A percentile compares a stretch with the other conserved stretches of the same genome.
Conservation (phyloP, 2,888 invertebrate genomes). For the Hirtodrosophila duncani region DNA sequence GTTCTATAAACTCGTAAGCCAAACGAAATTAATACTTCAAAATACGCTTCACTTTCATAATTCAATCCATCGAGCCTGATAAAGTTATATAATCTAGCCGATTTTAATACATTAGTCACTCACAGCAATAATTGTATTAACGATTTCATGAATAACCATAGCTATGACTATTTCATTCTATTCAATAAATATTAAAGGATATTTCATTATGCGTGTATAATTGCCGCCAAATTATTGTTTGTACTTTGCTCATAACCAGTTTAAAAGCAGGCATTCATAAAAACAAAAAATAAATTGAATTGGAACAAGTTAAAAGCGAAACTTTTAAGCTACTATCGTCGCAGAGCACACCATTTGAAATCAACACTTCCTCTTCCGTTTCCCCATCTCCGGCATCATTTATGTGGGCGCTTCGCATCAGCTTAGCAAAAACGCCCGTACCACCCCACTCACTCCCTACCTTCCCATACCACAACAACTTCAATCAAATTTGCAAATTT, state of each 20-base stretch:
- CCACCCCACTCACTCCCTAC: not conserved
- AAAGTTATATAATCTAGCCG: too few relatives aligned
- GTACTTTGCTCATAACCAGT: constrained; percentile 28
- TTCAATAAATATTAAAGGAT: too few relatives aligned
- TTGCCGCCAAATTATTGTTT: not conserved
- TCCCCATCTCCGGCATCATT: constrained; percentile 1
- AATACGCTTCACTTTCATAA: too few relatives aligned
- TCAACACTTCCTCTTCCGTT: not conserved
- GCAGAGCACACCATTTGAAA: constrained; percentile 2
- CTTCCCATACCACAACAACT: constrained; percentile 52
- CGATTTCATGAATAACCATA: too few relatives aligned
- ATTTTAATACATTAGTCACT: too few relatives aligned
- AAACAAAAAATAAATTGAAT: constrained; percentile 19
- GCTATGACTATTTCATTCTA: too few relatives aligned
- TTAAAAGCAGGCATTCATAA: constrained; percentile 30
- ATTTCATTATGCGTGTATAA: not conserved
- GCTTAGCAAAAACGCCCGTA: constrained; percentile 45
- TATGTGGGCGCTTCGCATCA: constrained; percentile 52
- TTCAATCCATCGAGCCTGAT: too few relatives aligned
- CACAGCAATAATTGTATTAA: too few relatives aligned
- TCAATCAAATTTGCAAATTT: constrained; percentile 69
- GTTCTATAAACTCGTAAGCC: too few relatives aligned
- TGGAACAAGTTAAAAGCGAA: constrained; percentile 24
- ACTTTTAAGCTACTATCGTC: constrained; percentile 24
- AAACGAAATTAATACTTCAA: too few relatives aligned